Evolutionary conservation across 2,888 invertebrate genomes (phyloP).

Genomic region (Aleiodes leptofemur): DNA sequence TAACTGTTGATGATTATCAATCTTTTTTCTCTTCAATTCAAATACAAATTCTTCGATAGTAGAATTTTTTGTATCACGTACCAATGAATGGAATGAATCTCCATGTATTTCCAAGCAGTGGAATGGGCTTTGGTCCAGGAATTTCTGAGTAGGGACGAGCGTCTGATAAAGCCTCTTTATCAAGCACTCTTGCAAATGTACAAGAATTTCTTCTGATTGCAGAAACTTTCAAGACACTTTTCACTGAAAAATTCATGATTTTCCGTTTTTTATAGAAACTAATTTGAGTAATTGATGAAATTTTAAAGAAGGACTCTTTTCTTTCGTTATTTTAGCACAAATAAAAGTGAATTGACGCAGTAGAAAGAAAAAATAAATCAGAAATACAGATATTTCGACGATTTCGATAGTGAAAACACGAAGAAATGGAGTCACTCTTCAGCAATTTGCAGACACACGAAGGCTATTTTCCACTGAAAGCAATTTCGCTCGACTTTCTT

Average conservation of each 20-base stretch:
- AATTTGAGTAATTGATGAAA: too few relatives aligned
- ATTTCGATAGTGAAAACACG: constrained; percentile 16
- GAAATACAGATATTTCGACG: not conserved
- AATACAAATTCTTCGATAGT: too few relatives aligned
- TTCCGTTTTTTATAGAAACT: not conserved
- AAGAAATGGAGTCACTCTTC: not conserved
- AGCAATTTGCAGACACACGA: constrained; percentile 21
- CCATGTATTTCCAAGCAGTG: constrained; percentile 88
- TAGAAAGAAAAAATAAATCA: not conserved
- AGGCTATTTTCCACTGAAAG: constrained; percentile 20
- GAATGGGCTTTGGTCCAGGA: constrained; percentile 86
- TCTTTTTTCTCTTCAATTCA: too few relatives aligned
- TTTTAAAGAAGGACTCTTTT: too few relatives aligned
- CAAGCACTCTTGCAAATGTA: constrained; percentile 44
- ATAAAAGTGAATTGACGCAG: not conserved
- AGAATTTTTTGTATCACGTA: constrained; percentile 63
- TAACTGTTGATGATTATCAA: too few relatives aligned
- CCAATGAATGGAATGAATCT: constrained; percentile 84
- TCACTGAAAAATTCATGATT: constrained; percentile 14
- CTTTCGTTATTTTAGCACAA: not conserved
- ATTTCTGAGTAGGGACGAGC: constrained; percentile 79
- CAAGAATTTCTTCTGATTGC: constrained; percentile 32
- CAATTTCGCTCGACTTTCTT: constrained; percentile 17
- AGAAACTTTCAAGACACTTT: not conserved
- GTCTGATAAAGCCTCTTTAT: constrained; percentile 38